Evolutionary conservation across 1,140 invertebrate genomes (phyloP).

Genomic region (Drosophila ambigua): DNA sequence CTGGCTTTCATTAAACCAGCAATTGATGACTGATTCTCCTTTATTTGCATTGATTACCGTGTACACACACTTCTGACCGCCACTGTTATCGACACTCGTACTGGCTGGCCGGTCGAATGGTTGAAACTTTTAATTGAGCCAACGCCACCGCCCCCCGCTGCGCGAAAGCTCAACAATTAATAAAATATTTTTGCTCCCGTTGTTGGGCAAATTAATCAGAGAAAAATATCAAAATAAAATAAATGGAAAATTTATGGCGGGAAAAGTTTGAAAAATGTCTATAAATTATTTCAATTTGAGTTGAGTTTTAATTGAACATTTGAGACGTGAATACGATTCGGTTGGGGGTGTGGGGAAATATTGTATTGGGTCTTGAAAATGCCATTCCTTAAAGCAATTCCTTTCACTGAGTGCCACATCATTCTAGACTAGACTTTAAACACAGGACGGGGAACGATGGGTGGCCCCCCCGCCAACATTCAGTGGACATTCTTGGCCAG

Average conservation of each 20-base stretch:
- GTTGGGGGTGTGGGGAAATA: no score
- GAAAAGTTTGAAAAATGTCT: constrained; percentile 15
- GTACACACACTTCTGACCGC: constrained; percentile 62
- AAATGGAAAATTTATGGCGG: constrained; percentile 7
- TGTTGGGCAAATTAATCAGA: constrained; percentile 44
- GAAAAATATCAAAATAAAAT: constrained; percentile 26
- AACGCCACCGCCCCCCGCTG: constrained; percentile 28
- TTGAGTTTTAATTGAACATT: background rate
- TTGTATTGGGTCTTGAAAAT: no score
- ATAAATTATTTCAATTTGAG: background rate
- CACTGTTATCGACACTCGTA: constrained; percentile 77
- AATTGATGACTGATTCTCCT: constrained; percentile 66
- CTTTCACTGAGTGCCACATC: no score
- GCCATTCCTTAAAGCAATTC: no score
- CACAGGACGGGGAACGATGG: no score
- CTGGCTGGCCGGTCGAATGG: constrained; percentile 30
- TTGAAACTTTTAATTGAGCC: constrained; percentile 76
- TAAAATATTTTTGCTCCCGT: constrained; percentile 54
- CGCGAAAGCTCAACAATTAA: constrained; percentile 53
- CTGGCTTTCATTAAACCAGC: constrained; percentile 39
- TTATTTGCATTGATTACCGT: constrained; percentile 71
- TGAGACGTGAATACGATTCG: no score
- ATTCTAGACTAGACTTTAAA: no score
- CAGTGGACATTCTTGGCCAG: constrained; percentile 17
- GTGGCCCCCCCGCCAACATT: no score